These are phyloP conservation scores for Actinia tenebrosa DNA, from an alignment of 64 coral and sea anemone genomes.

Conservation along the genomic window DNA sequence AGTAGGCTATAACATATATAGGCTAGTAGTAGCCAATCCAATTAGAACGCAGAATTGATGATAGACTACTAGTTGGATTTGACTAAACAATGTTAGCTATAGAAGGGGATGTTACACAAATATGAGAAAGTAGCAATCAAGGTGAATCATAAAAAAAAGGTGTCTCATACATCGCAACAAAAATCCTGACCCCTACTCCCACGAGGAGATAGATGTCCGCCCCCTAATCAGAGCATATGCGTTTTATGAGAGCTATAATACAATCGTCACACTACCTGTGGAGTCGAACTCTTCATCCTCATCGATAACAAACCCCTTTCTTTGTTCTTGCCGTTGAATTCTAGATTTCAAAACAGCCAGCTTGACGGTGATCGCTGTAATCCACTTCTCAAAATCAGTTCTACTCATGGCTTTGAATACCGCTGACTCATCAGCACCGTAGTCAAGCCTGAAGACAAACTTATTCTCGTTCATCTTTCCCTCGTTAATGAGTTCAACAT, in stretches of 20 bases:
- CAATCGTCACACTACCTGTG: not conserved
- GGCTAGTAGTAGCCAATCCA: too few relatives aligned
- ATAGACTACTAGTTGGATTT: too few relatives aligned
- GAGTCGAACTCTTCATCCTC: not conserved
- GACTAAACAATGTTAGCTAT: too few relatives aligned
- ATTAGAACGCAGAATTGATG: too few relatives aligned
- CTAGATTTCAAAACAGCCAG: slow-evolving; percentile 61
- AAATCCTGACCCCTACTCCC: too few relatives aligned
- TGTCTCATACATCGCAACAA: too few relatives aligned
- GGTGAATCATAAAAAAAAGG: too few relatives aligned
- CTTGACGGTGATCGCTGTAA: slow-evolving; percentile 78
- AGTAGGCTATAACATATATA: too few relatives aligned
- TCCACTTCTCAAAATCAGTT: slow-evolving; percentile 85
- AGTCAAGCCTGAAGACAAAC: slow-evolving; percentile 59
- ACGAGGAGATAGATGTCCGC: too few relatives aligned
- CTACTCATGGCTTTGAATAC: slow-evolving; percentile 60
- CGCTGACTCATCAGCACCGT: slow-evolving; percentile 29
- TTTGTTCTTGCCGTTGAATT: slow-evolving; percentile 41
- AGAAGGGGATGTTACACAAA: too few relatives aligned
- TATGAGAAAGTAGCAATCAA: too few relatives aligned
- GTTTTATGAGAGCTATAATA: not conserved
- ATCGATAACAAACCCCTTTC: slow-evolving; percentile 10
- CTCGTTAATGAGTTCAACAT: slow-evolving; percentile 46
- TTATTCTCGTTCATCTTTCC: slow-evolving; percentile 37
- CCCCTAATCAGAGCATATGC: too few relatives aligned